phyloP scores from a whole-genome alignment of 2,797 vertebrate genomes.

The Microctenopoma stevenorrisi region DNA sequence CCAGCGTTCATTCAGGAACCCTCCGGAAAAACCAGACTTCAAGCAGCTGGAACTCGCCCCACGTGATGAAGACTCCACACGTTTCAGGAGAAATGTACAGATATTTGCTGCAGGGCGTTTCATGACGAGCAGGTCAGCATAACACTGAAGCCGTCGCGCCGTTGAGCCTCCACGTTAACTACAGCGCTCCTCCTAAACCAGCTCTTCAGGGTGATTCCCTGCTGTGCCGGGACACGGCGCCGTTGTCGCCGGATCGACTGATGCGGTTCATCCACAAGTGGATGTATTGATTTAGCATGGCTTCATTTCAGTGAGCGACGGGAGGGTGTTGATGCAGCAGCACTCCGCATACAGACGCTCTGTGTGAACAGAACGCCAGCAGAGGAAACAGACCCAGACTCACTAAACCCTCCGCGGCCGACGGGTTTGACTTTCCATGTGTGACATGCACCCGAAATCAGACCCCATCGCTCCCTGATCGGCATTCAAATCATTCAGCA shows the following conservation, averaged over 20 bases:
- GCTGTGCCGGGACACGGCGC: conserved; percentile 36
- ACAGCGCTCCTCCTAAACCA: conserved; percentile 29
- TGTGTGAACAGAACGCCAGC: background rate
- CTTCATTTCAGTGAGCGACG: conserved; percentile 35
- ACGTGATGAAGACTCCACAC: background rate
- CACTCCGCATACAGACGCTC: background rate
- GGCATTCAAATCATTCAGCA: background rate
- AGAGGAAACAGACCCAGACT: background rate
- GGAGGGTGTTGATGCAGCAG: background rate
- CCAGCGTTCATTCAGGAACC: background rate
- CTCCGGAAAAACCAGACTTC: conserved; percentile 16
- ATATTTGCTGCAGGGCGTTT: conserved; percentile 23
- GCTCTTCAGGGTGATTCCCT: conserved; percentile 31
- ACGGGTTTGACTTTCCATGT: conserved; percentile 19
- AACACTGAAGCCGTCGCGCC: conserved; percentile 5
- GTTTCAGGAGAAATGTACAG: conserved; percentile 27
- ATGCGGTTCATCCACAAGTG: conserved; percentile 26
- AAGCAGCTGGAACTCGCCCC: conserved; percentile 1
- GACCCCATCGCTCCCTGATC: background rate
- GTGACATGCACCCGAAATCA: conserved; percentile 12
- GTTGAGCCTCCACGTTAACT: conserved; percentile 40
- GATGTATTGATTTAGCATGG: conserved; percentile 61
- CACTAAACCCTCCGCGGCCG: conserved; percentile 10
- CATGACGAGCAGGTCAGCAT: conserved; percentile 34
- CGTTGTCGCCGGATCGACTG: conserved; percentile 51